Percentiles rank a stretch among this genome's conserved stretches.
phyloP scores from a whole-genome alignment of 2,797 vertebrate genomes.

The Chaetophractus vellerosus region DNA sequence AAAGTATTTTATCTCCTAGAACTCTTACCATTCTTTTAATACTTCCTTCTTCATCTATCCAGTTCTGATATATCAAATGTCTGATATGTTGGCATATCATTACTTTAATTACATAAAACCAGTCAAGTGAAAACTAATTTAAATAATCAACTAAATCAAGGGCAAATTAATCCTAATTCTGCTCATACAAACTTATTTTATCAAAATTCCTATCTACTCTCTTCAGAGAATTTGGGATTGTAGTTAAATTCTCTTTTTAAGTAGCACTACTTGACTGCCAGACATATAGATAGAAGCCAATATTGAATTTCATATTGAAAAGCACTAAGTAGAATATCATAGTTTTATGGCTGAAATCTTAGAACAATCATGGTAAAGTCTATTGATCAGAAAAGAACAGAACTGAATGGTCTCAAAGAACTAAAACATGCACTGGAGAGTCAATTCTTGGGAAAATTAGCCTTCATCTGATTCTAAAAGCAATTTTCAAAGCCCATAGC shows the following conservation, averaged over 20 bases:
- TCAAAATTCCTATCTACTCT: not conserved
- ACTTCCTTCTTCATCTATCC: not conserved
- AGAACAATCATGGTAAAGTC: not conserved
- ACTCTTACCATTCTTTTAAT: not conserved
- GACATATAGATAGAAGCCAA: not conserved
- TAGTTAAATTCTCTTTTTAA: slow-evolving; percentile 6
- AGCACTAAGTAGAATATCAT: slow-evolving; percentile 26
- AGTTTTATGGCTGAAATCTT: slow-evolving; percentile 19
- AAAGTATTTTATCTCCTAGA: not conserved
- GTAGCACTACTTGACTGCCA: not conserved
- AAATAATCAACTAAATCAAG: not conserved
- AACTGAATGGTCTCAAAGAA: slow-evolving; percentile 2
- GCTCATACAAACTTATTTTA: not conserved
- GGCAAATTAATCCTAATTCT: not conserved
- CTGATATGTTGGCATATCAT: not conserved
- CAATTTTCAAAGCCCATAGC: not conserved
- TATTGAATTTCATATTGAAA: slow-evolving; percentile 42
- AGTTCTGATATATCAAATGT: not conserved
- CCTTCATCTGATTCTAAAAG: slow-evolving; percentile 49
- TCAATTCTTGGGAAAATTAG: not conserved
- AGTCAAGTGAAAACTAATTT: slow-evolving; percentile 43
- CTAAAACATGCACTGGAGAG: not conserved
- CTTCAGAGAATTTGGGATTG: not conserved
- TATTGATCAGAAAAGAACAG: not conserved
- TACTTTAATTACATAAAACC: slow-evolving; percentile 23